phyloP scores from a whole-genome alignment of 2,113 vertebrate species.

The Anseranas semipalmata region DNA sequence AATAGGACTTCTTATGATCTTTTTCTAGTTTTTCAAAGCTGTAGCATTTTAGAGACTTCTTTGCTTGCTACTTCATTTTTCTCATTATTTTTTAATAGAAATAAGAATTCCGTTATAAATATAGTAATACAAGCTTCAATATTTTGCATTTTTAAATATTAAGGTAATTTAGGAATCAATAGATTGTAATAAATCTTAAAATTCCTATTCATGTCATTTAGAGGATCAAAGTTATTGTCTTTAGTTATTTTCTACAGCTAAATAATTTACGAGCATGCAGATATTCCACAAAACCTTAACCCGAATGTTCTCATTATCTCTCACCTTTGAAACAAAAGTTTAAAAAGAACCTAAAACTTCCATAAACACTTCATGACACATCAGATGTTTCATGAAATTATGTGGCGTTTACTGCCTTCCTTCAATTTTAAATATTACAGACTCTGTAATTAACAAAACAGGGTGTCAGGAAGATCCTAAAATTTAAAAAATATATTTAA shows the following conservation, averaged over 20 bases:
- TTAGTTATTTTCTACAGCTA: not conserved
- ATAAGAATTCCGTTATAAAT: not conserved
- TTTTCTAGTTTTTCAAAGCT: not conserved
- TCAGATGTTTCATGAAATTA: not conserved
- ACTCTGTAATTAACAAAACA: not conserved
- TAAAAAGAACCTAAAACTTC: not conserved
- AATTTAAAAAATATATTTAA: not conserved
- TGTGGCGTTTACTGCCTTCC: not conserved
- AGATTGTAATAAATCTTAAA: not conserved
- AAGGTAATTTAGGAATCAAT: not conserved
- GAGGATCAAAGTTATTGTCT: not conserved
- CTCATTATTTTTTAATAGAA: not conserved
- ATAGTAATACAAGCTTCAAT: not conserved
- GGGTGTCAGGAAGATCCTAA: not conserved
- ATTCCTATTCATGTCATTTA: not conserved
- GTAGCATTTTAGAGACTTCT: not conserved
- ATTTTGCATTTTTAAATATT: not conserved
- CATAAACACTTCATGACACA: accelerated
- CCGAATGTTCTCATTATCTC: not conserved
- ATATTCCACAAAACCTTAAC: not conserved
- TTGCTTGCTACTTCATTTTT: not conserved
- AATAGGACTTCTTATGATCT: not conserved
- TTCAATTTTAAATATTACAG: not conserved
- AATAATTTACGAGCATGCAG: not conserved
- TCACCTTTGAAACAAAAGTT: not conserved